These are phyloP conservation scores for Ochotona princeps DNA, from an alignment of 2,113 vertebrate genomes.

Conservation along the genomic window DNA sequence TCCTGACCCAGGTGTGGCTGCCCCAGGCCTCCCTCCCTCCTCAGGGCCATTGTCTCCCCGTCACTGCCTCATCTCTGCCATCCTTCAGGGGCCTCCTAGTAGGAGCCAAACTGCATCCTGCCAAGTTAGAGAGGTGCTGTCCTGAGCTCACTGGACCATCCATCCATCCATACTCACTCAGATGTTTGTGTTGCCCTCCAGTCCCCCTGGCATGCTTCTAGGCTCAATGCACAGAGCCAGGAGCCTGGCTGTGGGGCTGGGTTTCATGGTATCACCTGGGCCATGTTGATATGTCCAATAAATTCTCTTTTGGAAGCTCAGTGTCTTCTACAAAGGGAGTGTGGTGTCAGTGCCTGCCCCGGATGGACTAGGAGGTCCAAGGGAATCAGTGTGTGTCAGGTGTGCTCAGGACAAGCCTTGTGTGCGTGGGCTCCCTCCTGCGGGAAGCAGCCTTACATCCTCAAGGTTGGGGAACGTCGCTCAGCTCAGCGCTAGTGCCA, in stretches of 20 bases:
- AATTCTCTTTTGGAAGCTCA: not conserved
- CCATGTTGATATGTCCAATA: not conserved
- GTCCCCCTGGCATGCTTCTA: not conserved
- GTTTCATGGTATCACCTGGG: not conserved
- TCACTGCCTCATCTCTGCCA: not conserved
- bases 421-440: not conserved
- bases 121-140: not conserved
- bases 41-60: not conserved
- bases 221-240: not conserved
- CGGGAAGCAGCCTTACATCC: not conserved
- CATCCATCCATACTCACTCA: not conserved
- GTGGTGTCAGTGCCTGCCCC: not conserved
- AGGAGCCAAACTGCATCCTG: not conserved
- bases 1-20: not conserved
- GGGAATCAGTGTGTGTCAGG: not conserved
- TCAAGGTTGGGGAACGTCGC: not conserved
- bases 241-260: not conserved
- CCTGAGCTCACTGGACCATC: accelerated
- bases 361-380: not conserved
- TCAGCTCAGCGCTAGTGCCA: accelerated
- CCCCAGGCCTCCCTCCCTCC: not conserved
- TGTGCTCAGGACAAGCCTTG: not conserved
- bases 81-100: not conserved
- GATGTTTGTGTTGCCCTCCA: not conserved
- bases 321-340: conserved; percentile 9